phyloP scores from a whole-genome alignment of 2,113 vertebrate genomes.

The Ptychochromis oligacanthus region DNA sequence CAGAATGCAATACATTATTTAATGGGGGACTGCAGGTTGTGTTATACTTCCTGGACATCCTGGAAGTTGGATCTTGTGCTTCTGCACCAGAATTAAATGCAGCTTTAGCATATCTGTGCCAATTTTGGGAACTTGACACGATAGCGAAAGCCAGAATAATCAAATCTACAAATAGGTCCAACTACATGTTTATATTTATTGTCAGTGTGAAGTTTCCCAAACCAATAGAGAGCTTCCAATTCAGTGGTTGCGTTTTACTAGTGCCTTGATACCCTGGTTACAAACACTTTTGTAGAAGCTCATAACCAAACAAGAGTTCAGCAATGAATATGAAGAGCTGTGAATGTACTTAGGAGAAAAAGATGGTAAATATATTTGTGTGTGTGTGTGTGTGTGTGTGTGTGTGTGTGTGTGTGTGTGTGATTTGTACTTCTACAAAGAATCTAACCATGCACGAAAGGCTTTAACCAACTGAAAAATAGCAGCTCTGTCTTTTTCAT shows the following conservation, averaged over 20 bases:
- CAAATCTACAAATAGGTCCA: neutral
- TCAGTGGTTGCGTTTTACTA: neutral
- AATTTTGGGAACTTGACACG: neutral
- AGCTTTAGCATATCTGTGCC: neutral
- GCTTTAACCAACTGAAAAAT: conserved; percentile 30
- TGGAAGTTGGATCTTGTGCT: neutral
- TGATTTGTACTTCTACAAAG: conserved; percentile 8
- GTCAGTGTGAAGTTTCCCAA: neutral
- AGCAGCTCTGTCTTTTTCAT: conserved; percentile 13
- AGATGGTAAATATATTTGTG: neutral
- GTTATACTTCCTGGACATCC: neutral
- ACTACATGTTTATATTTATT: neutral
- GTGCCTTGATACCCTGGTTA: neutral
- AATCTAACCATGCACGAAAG: conserved; percentile 2
- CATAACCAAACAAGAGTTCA: neutral
- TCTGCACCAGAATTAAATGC: neutral
- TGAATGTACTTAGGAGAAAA: neutral
- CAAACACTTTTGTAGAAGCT: neutral
- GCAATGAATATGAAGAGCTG: neutral
- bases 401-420: neutral
- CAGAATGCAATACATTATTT: neutral
- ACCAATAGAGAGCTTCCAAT: neutral
- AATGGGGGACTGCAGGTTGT: neutral
- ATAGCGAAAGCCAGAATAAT: neutral
- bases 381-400: too few species aligned